Evolutionary conservation across 64 coral and sea anemone species (phyloP), one percentile per base, ranked within the genome.

Genomic region (Catalaphyllia jardinei): DNA sequence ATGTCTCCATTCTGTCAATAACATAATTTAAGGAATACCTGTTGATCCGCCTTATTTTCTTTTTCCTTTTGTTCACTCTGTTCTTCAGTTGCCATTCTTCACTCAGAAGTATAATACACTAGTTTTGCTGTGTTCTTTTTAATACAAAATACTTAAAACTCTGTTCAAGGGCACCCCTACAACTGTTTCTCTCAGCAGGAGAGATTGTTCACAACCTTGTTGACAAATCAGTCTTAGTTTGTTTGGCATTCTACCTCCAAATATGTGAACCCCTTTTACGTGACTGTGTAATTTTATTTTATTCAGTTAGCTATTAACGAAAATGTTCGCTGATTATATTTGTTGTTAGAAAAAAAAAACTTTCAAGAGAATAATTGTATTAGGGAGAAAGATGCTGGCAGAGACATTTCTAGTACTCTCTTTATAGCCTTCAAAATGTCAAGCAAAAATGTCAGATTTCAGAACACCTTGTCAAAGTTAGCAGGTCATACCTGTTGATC

Each of bases 221-320:
- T 83, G 24, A 85, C 33, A 85, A 39, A 13, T 85, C 20, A 51
- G 24, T 69, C 22, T 69, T 69, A 69, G 81, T 71, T 85, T 85
- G 63, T 85, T 85, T 71, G 18, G 71, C 13, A 46, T 71, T 71
- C 38, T 15, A 85, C 4, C 39, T 46, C 31, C 33, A 85, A 85
- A 85, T 71, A 69, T 85, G 22, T 71, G 10, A 85, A 64, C 64
- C 33, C 51, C 46, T 71, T 71, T 33, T 4, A 10, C 0, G 46
- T 49, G 3, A 60, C 42, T 46, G 42, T 46, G 46, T 71, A 24
- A 71, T 85, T 85, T 71, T 71, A 51, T 85, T 85, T 85, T 71
- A 20, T 51, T 4, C 22, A 25, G n/a, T n/a, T n/a, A 11, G 25
- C 16, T 25, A 18, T 25, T 67, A 24, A 20, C 8, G 2, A 8